Evolutionary conservation across 92 coral and sea anemone genomes (phyloP).

Genomic region (Palythoa grandis): DNA sequence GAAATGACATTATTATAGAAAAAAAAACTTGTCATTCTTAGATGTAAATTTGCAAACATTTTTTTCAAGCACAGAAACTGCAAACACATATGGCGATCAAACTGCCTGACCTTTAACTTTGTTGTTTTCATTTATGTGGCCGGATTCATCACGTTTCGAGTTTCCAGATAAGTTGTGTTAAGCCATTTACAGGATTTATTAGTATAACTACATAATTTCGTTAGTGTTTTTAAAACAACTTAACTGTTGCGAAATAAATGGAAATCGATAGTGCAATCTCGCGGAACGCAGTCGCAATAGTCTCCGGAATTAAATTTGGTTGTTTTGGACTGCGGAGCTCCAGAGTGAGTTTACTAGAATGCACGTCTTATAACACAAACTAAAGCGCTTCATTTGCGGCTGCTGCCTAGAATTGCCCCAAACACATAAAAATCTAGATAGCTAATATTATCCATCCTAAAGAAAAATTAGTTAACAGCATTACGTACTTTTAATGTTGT

Average conservation of each 20-base stretch:
- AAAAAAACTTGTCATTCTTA: too few species aligned
- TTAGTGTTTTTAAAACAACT: not conserved
- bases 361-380: not conserved
- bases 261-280: not conserved
- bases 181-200: not conserved
- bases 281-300: not conserved
- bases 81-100: too few species aligned
- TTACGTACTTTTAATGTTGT: constrained; percentile 39
- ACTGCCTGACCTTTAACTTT: too few species aligned
- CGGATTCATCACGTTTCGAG: not conserved
- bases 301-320: not conserved
- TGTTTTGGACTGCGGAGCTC: not conserved
- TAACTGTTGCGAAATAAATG: not conserved
- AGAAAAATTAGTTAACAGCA: not conserved
- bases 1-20: too few species aligned
- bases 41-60: too few species aligned
- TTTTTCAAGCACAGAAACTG: not conserved
- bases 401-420: not conserved
- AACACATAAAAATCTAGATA: not conserved
- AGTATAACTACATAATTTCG: not conserved
- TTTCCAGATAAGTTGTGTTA: not conserved
- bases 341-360: not conserved
- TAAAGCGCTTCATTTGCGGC: not conserved
- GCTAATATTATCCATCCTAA: not conserved
- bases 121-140: not conserved